Evolutionary conservation across 2,888 invertebrate genomes (phyloP).

Genomic region (Aphrophora alni): DNA sequence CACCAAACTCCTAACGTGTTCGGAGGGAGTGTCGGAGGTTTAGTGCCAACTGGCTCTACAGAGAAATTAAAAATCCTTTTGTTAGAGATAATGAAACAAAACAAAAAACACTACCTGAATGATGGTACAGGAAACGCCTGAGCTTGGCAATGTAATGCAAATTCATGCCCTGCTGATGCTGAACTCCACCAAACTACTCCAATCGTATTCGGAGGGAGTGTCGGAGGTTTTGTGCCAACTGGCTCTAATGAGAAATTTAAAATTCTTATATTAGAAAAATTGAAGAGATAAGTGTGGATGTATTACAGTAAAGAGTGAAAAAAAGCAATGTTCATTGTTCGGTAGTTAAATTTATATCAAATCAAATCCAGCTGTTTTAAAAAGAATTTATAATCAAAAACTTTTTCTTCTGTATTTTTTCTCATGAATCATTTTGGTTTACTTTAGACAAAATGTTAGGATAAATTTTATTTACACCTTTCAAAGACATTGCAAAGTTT

Average conservation of each 20-base stretch:
- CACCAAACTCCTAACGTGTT: slow-evolving; percentile 30
- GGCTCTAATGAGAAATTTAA: slow-evolving; percentile 55
- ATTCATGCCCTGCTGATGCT: slow-evolving; percentile 49
- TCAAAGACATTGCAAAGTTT: too few species aligned
- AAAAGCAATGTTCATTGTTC: too few species aligned
- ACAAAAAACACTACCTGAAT: slow-evolving; percentile 58
- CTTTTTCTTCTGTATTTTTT: too few species aligned
- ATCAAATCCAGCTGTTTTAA: too few species aligned
- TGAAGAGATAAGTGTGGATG: too few species aligned
- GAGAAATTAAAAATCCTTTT: background rate
- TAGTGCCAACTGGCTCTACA: slow-evolving; percentile 54
- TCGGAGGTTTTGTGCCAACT: slow-evolving; percentile 58
- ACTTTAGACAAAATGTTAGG: too few species aligned
- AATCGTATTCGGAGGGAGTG: slow-evolving; percentile 56
- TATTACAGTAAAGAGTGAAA: background rate
- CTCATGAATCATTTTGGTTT: too few species aligned
- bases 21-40: slow-evolving; percentile 53
- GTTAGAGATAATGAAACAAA: background rate
- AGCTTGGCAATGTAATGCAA: slow-evolving; percentile 60
- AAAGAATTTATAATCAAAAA: too few species aligned
- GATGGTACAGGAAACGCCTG: slow-evolving; percentile 65
- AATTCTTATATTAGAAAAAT: background rate
- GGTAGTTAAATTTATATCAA: slow-evolving; percentile 18
- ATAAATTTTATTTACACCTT: too few species aligned
- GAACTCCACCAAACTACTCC: slow-evolving; percentile 53